Evolutionary conservation across 1,140 invertebrate species (phyloP), one percentile per base, ranked within the genome.

Genomic region (Hormaphis cornu): DNA sequence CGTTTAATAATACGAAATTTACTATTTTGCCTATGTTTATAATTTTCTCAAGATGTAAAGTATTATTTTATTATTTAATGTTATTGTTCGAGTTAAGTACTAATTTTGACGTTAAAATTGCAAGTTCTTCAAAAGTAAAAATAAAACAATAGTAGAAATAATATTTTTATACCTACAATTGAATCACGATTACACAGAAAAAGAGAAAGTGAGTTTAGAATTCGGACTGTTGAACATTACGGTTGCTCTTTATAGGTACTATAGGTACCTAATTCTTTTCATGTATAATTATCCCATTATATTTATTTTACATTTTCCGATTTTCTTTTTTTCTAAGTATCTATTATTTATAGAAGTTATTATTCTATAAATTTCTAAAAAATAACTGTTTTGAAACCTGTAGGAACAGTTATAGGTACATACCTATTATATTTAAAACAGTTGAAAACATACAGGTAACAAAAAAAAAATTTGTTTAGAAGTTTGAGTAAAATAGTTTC

Each of bases 201-300:
- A 66, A 66, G 61, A 66, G 61, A 66, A 66, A 66, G 61, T 66
- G 44, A 10, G 12, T 30, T 48, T 14, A 50, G 44, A 66, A 50
- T 66, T 66, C 61, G 44, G 44, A 48, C 61, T 48, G 40, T 61
- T 61, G 22, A 48, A 46, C 61, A 66, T 66, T 66, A 66, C 44
- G 2, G 61, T 50, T 22, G 28, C 24, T 42, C 44, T 48, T 1
- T 7, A n/a, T n/a, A n/a, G n/a, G n/a, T n/a, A n/a, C n/a, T n/a
- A n/a, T n/a, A n/a, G n/a, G 28, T 30, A 14, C 61, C 26, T 26
- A 28, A 30, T 46, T 30, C 37, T 28, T 28, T 44, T 26, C 14
- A 28, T 52, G 22, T 35, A 37, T 37, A 56, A 42, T 44, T 61
- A 30, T 44, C 44, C 16, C 10, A 42, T 28, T 46, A 22, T 46